Evolutionary conservation across 1,140 invertebrate genomes (phyloP), one percentile per base, ranked within the genome.

Genomic region (Drosophila saltans): DNA sequence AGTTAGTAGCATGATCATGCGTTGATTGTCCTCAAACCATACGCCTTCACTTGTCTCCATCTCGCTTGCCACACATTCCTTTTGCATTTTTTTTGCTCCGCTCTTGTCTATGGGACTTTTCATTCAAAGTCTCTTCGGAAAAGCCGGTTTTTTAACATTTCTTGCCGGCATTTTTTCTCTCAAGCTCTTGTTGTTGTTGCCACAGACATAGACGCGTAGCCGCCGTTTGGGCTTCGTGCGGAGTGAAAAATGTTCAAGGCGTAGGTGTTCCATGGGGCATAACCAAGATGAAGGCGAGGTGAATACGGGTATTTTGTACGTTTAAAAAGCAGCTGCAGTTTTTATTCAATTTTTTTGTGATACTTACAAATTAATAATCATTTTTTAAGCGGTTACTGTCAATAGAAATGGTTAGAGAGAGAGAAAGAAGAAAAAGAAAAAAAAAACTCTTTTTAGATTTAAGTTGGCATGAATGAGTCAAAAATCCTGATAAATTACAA

Each of bases 21-120:
- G 80, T 84, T 69, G 81, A 84, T 83, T 84, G 73, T 62, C 55
- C 68, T 45, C 56, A 36, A 69, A 78, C 64, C 58, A 66, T 72
- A 78, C 82, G 82, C 81, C 82, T 85, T 85, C 81, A 85, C 81
- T 74, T 85, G 62, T 69, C 57, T 72, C 71, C 69, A 72, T 81
- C 48, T 64, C 16, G 24, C 72, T 55, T 45, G 40, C 10, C 41
- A 43, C 39, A 71, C 70, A 84, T 85, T 78, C 75, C 81, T 72
- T 60, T 68, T 48, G 69, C 77, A 74, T 80, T 84, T 84, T 84
- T 66, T 64, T 24, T 7, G 16, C 16, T 16, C 16, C 16, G 16
- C 61, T 63, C 40, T 21, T 65, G 45, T 52, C 21, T 52, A 40
- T 40, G 8, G 21, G 45, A 62, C 60, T 68, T 62, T 61, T 76